A percentile compares a stretch with the other conserved stretches of the same genome.
Conservation (phyloP, 1,140 invertebrate species). For the Nebria ingens region DNA sequence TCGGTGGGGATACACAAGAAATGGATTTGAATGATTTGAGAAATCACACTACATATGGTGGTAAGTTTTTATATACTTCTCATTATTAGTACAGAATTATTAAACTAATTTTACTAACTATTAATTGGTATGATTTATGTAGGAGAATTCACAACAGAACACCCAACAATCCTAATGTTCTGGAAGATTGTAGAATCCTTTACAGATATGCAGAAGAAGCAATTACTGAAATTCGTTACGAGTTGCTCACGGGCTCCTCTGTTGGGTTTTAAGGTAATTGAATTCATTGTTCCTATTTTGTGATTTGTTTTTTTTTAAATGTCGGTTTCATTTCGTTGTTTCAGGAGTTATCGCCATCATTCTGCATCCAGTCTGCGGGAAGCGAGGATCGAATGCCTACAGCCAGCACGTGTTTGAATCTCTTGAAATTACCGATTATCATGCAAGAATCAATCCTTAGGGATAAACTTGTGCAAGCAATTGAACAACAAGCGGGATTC, state of each 20-base stretch:
- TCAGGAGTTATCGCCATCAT: constrained; percentile 84
- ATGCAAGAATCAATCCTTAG: constrained; percentile 62
- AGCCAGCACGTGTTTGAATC: constrained; percentile 95
- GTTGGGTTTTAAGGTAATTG: constrained; percentile 90
- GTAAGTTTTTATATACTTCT: constrained; percentile 28
- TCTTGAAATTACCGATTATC: constrained; percentile 91
- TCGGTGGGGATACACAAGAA: constrained; percentile 86
- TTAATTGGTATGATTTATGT: too few relatives aligned
- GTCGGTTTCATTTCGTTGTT: constrained; percentile 21
- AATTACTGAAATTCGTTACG: constrained; percentile 92
- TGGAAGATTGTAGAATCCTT: constrained; percentile 81
- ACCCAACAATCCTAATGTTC: constrained; percentile 67
- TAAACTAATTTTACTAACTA: too few relatives aligned
- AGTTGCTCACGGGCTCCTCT: constrained; percentile 93
- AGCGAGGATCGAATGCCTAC: constrained; percentile 81
- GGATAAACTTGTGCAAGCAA: constrained; percentile 84
- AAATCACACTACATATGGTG: constrained; percentile 70
- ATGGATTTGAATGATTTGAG: constrained; percentile 87
- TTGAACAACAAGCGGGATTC: constrained; percentile 91
- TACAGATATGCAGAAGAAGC: constrained; percentile 71
- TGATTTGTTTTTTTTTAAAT: constrained; percentile 2
- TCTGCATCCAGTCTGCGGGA: constrained; percentile 88
- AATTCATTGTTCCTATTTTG: too few relatives aligned
- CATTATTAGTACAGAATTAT: background rate
- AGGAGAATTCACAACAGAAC: constrained; percentile 72